Percentiles rank a stretch among this genome's conserved stretches.
These are phyloP conservation scores for Parapsyche elsis DNA, from an alignment of 1,140 invertebrate species.

Conservation along the genomic window DNA sequence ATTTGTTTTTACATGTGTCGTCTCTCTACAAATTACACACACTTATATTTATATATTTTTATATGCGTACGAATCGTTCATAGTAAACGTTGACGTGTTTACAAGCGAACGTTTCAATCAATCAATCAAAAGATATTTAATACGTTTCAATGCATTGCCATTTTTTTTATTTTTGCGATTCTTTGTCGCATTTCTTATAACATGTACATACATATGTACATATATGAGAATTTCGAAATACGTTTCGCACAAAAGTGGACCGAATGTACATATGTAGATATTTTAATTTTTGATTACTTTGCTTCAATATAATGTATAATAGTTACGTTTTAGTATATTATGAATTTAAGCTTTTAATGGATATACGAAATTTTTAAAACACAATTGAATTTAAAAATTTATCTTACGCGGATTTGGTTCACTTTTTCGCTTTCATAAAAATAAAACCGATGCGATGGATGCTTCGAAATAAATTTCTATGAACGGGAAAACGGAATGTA, in stretches of 20 bases:
- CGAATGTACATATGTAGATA: too few species aligned
- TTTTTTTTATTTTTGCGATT: neutral
- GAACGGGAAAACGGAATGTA: neutral
- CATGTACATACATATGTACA: too few species aligned
- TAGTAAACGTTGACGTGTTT: neutral
- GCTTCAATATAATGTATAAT: too few species aligned
- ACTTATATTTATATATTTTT: neutral
- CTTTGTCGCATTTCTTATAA: neutral
- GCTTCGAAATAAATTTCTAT: neutral
- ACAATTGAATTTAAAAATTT: too few species aligned
- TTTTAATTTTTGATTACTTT: too few species aligned
- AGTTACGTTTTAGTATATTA: too few species aligned
- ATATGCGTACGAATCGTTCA: neutral
- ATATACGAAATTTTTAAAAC: too few species aligned
- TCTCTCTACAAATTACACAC: neutral
- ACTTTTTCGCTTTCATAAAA: too few species aligned
- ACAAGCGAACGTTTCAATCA: constrained; percentile 13
- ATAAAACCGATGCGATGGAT: neutral
- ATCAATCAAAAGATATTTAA: neutral
- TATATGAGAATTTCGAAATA: too few species aligned
- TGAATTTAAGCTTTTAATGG: too few species aligned
- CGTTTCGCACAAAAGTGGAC: too few species aligned
- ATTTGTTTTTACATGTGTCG: constrained; percentile 36
- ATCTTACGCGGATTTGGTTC: too few species aligned
- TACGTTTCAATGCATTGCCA: neutral